Conservation (phyloP, 2,113 vertebrate species). For the Caloenas nicobarica region DNA sequence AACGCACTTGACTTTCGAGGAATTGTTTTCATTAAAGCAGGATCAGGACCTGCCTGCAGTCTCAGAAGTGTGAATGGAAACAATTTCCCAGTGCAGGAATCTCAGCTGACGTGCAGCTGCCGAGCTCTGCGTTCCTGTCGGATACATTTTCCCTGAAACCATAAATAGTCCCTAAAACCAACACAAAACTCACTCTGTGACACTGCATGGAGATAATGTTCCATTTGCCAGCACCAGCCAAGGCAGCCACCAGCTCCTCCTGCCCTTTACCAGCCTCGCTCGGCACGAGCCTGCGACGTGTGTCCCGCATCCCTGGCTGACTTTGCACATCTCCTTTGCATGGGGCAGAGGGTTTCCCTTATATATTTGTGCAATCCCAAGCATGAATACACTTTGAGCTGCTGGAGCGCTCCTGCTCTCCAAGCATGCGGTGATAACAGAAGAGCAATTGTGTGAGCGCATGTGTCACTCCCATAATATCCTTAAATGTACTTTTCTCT, state of each 20-base stretch:
- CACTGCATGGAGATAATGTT: accelerated
- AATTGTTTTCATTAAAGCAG: conserved; percentile 4
- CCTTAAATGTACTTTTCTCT: neutral
- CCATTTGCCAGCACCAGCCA: neutral
- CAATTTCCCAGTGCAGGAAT: neutral
- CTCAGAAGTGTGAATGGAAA: conserved; percentile 23
- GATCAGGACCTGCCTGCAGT: neutral
- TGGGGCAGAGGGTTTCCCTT: neutral
- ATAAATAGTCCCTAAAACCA: neutral
- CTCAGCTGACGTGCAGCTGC: conserved; percentile 37
- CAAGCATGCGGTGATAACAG: accelerated
- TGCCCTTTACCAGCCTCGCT: neutral
- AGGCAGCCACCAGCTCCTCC: neutral
- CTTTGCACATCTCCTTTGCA: neutral
- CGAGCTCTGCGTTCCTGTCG: neutral
- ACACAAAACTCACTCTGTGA: neutral
- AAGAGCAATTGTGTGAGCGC: neutral
- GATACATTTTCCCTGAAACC: neutral
- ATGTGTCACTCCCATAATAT: accelerated
- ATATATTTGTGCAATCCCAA: neutral
- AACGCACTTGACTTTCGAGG: neutral
- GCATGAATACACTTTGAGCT: neutral
- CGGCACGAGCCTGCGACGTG: accelerated
- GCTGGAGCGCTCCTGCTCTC: neutral
- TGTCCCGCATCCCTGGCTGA: neutral